These are phyloP conservation scores for Diorhabda elongata DNA, from an alignment of 1,140 invertebrate genomes.

Conservation along the genomic window DNA sequence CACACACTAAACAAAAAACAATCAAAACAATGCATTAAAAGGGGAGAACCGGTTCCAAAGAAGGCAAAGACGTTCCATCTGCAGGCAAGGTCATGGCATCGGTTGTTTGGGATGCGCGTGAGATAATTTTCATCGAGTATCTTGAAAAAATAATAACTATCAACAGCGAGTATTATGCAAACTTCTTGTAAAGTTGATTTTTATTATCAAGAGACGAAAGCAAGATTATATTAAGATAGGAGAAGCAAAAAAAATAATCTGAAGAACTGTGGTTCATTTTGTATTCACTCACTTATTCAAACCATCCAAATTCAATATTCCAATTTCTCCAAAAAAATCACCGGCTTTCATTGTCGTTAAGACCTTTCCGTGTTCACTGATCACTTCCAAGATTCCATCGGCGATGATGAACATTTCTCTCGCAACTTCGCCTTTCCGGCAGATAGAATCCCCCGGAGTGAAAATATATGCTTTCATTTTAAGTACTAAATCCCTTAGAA, in stretches of 20 bases:
- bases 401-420: conserved; percentile 98
- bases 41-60: no score
- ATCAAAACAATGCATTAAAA: no score
- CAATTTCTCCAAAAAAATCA: conserved; percentile 97
- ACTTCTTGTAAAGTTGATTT: no score
- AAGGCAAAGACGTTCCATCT: no score
- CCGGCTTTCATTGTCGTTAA: conserved; percentile 95
- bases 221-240: no score
- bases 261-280: neutral
- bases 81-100: no score
- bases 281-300: conserved; percentile 79
- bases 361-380: conserved; percentile 88
- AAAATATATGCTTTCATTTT: conserved; percentile 99
- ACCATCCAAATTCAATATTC: conserved; percentile 92
- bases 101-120: no score
- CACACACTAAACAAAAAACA: no score
- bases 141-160: no score
- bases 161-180: no score
- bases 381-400: conserved; percentile 92
- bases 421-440: conserved; percentile 78
- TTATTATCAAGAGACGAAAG: no score
- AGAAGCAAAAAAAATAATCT: neutral
- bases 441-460: conserved; percentile 94
- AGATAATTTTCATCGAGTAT: no score
- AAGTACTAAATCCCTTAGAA: conserved; percentile 91